Evolutionary conservation across 2,113 vertebrate genomes (phyloP).

Genomic region (Tauraco erythrolophus): DNA sequence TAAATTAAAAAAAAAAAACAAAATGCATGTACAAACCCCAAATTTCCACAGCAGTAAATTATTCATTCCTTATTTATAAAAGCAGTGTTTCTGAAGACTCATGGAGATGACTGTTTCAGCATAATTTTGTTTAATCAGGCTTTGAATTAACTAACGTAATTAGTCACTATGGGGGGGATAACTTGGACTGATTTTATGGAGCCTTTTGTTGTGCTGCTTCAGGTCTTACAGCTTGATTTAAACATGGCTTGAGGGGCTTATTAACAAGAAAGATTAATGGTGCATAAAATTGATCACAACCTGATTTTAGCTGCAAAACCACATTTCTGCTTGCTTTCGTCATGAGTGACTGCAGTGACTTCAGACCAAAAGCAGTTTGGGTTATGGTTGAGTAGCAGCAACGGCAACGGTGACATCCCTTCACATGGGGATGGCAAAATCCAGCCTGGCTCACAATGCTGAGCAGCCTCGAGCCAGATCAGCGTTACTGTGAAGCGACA

Average conservation of each 20-base stretch:
- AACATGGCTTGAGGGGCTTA: background rate
- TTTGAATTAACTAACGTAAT: conserved; percentile 59
- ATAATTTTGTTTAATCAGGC: conserved; percentile 45
- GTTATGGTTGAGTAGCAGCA: background rate
- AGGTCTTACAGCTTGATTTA: conserved; percentile 26
- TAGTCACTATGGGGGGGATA: conserved; percentile 9
- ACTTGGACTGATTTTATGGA: conserved; percentile 20
- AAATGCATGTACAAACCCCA: background rate
- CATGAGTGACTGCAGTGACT: background rate
- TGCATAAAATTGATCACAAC: conserved; percentile 33
- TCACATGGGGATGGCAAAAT: fast-evolving
- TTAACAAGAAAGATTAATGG: conserved; percentile 44
- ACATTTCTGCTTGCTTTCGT: background rate
- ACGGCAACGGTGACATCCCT: background rate
- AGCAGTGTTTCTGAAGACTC: background rate
- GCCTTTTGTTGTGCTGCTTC: conserved; percentile 24
- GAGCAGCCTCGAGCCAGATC: background rate
- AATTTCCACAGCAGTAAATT: background rate
- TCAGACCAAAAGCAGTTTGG: background rate
- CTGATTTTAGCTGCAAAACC: conserved; percentile 13
- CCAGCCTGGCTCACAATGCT: background rate
- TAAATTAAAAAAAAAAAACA: background rate
- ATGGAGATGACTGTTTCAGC: background rate
- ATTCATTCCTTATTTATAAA: background rate
- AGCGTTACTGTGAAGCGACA: fast-evolving